Percentiles rank a stretch among this genome's conserved stretches.
phyloP scores from a whole-genome alignment of 2,888 invertebrate genomes.

The Thalpophila matura region DNA sequence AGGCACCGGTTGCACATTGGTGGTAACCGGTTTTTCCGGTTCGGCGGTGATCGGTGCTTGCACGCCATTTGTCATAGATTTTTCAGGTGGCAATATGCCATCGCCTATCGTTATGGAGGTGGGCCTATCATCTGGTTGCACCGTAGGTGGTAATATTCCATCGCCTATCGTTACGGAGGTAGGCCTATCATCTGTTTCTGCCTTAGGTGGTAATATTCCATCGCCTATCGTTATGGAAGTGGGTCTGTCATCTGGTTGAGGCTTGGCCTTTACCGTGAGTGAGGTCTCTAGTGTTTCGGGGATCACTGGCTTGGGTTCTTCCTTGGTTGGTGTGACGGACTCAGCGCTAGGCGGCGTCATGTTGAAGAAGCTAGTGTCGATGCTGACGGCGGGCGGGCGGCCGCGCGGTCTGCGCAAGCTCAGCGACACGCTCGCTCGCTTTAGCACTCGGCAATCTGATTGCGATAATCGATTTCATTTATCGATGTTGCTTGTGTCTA shows the following conservation, averaged over 20 bases:
- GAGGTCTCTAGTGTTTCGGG: constrained; percentile 69
- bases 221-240: constrained; percentile 46
- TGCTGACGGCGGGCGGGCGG: constrained; percentile 83
- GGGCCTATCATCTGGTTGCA: constrained; percentile 48
- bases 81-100: constrained; percentile 32
- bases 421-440: constrained; percentile 85
- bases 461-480: constrained; percentile 65
- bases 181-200: too few species aligned
- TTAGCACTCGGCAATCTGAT: constrained; percentile 89
- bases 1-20: constrained; percentile 21
- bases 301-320: constrained; percentile 64
- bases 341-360: constrained; percentile 88
- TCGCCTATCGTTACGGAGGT: too few species aligned
- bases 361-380: constrained; percentile 83
- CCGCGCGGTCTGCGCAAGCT: constrained; percentile 85
- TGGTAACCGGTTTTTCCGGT: constrained; percentile 15
- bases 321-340: constrained; percentile 79
- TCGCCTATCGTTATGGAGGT: constrained; percentile 46
- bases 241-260: constrained; percentile 49
- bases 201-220: too few species aligned
- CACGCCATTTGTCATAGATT: constrained; percentile 31
- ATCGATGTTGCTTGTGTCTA: constrained; percentile 64
- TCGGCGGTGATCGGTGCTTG: constrained; percentile 30
- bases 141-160: too few species aligned
- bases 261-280: constrained; percentile 61